These are phyloP conservation scores for Dissostichus mawsoni DNA, from an alignment of 2,113 vertebrate genomes.

Conservation along the genomic window DNA sequence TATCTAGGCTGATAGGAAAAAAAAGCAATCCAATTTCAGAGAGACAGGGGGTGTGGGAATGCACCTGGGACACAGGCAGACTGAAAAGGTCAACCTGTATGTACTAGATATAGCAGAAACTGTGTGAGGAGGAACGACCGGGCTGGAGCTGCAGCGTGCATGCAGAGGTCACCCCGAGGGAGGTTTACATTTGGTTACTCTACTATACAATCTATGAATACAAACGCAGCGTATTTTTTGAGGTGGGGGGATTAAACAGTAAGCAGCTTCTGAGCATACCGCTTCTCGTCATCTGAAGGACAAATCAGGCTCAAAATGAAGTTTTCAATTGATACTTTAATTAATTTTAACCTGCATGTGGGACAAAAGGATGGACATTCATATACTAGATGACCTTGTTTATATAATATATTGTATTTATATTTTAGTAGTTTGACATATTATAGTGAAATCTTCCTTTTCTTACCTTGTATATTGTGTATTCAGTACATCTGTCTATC, in stretches of 20 bases:
- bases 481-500: too few relatives aligned
- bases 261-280: neutral
- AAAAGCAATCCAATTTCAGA: constrained; percentile 71
- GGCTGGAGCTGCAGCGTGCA: constrained; percentile 1
- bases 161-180: constrained; percentile 34
- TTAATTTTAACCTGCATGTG: neutral
- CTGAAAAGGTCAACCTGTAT: constrained; percentile 73
- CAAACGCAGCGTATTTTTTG: neutral
- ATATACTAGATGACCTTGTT: neutral
- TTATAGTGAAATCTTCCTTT: too few relatives aligned
- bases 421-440: too few relatives aligned
- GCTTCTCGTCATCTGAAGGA: neutral
- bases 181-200: constrained; percentile 23
- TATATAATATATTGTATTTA: neutral
- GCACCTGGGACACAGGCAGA: constrained; percentile 62
- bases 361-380: neutral
- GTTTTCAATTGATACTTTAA: neutral
- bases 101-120: constrained; percentile 51
- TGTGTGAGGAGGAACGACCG: constrained; percentile 28
- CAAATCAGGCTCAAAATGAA: neutral
- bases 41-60: constrained; percentile 53
- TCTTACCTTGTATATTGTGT: too few relatives aligned
- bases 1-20: constrained; percentile 43
- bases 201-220: neutral
- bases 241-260: neutral